A percentile compares a stretch with the other conserved stretches of the same genome.
phyloP scores from a whole-genome alignment of 2,113 vertebrate species.

The Osmerus mordax region DNA sequence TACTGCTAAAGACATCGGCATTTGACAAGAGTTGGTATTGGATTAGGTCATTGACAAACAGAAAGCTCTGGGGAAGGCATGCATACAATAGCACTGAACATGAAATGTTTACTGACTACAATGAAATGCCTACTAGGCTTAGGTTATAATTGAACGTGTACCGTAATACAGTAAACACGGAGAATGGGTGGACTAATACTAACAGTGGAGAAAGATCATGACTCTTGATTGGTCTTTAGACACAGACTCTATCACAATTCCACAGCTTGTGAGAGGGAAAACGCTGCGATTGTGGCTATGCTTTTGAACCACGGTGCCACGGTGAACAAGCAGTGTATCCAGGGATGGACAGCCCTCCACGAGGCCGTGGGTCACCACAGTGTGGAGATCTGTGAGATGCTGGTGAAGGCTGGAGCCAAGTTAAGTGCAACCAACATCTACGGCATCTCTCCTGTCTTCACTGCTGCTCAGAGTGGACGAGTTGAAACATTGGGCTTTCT shows the following conservation, averaged over 20 bases:
- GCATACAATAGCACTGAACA: too few relatives aligned
- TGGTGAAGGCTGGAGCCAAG: slow-evolving; percentile 84
- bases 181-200: too few relatives aligned
- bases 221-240: too few relatives aligned
- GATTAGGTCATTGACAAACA: too few relatives aligned
- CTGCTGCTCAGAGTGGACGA: slow-evolving; percentile 86
- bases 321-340: slow-evolving; percentile 78
- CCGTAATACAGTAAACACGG: too few relatives aligned
- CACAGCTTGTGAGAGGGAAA: slow-evolving; percentile 85
- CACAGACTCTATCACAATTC: neutral
- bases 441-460: slow-evolving; percentile 85
- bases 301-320: slow-evolving; percentile 75
- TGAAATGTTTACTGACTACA: too few relatives aligned
- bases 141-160: too few relatives aligned
- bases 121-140: too few relatives aligned
- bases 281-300: slow-evolving; percentile 67
- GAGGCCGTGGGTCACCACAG: slow-evolving; percentile 81
- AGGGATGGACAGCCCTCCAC: slow-evolving; percentile 87
- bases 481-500: slow-evolving; percentile 80
- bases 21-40: too few relatives aligned
- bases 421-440: slow-evolving; percentile 78
- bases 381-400: slow-evolving; percentile 85
- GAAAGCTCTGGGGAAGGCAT: too few relatives aligned
- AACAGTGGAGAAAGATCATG: too few relatives aligned
- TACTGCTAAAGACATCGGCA: too few relatives aligned